A percentile compares a stretch with the other conserved stretches of the same genome.
These are phyloP conservation scores for Trypoxylon attenuatum DNA, from an alignment of 2,888 invertebrate species.

Conservation along the genomic window DNA sequence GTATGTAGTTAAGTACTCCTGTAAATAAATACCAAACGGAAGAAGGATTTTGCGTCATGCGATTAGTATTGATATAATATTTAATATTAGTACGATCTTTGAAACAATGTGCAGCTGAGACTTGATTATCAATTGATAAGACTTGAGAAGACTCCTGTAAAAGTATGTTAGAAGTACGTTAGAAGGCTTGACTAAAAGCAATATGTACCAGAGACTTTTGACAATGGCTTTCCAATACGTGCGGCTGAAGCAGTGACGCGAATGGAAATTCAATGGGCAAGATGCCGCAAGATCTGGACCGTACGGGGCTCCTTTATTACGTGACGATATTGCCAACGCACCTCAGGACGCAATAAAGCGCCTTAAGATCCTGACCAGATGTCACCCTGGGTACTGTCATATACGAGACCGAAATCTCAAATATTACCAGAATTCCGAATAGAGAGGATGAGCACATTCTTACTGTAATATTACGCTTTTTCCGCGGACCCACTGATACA, in stretches of 20 bases:
- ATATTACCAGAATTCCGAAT: conserved; percentile 62
- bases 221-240: no score
- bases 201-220: no score
- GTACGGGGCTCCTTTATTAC: conserved; percentile 54
- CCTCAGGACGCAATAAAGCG: conserved; percentile 60
- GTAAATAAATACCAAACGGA: no score
- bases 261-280: conserved; percentile 34
- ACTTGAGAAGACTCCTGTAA: no score
- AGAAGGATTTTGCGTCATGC: no score
- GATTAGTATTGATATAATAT: no score
- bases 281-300: conserved; percentile 29
- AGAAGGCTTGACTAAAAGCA: no score
- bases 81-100: no score
- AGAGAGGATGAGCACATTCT: conserved; percentile 42
- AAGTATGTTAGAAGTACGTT: no score
- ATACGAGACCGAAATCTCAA: conserved; percentile 67
- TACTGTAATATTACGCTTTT: conserved; percentile 50
- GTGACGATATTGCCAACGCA: conserved; percentile 58
- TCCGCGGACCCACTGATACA: conserved; percentile 36
- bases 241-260: not conserved
- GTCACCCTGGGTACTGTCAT: conserved; percentile 60
- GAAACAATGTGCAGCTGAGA: no score
- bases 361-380: conserved; percentile 67
- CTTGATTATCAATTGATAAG: no score
- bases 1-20: no score